A percentile compares a stretch with the other conserved stretches of the same genome.
phyloP scores from a whole-genome alignment of 2,797 vertebrate species.

The Lindbergichthys nudifrons region DNA sequence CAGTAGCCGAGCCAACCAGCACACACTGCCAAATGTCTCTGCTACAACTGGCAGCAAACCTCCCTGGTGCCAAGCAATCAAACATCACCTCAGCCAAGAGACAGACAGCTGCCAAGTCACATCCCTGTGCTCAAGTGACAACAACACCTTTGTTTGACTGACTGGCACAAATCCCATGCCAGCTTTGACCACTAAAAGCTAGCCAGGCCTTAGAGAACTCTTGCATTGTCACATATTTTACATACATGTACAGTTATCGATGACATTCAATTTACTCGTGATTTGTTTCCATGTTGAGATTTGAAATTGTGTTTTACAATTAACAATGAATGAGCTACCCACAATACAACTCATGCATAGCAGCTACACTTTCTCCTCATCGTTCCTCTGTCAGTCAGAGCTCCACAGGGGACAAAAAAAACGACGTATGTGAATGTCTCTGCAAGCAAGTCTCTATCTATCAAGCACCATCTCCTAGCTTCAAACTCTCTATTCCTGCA shows the following conservation, averaged over 20 bases:
- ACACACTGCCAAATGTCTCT: conserved; percentile 41
- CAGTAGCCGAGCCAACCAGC: conserved; percentile 32
- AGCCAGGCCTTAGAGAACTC: not conserved
- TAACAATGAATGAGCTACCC: not conserved
- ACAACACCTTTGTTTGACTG: conserved; percentile 11
- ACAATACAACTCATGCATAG: not conserved
- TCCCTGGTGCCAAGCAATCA: conserved; percentile 31
- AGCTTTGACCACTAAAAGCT: not conserved
- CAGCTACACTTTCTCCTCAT: not conserved
- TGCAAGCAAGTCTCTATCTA: conserved; percentile 12
- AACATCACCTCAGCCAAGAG: conserved; percentile 36
- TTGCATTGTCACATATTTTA: not conserved
- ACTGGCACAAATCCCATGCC: not conserved
- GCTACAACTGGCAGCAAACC: conserved; percentile 23
- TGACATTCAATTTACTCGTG: not conserved
- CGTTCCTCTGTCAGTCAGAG: conserved; percentile 23
- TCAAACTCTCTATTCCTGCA: not conserved
- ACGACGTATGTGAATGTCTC: conserved; percentile 18
- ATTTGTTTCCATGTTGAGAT: not conserved
- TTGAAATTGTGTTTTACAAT: conserved; percentile 1
- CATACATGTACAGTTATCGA: not conserved
- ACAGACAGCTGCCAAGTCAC: conserved; percentile 40
- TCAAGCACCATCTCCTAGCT: not conserved
- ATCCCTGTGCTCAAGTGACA: conserved; percentile 11
- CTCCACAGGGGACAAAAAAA: conserved; percentile 24